Base-by-base conservation (phyloP, 2,888 invertebrate genomes). In the Phortica magna region DNA sequence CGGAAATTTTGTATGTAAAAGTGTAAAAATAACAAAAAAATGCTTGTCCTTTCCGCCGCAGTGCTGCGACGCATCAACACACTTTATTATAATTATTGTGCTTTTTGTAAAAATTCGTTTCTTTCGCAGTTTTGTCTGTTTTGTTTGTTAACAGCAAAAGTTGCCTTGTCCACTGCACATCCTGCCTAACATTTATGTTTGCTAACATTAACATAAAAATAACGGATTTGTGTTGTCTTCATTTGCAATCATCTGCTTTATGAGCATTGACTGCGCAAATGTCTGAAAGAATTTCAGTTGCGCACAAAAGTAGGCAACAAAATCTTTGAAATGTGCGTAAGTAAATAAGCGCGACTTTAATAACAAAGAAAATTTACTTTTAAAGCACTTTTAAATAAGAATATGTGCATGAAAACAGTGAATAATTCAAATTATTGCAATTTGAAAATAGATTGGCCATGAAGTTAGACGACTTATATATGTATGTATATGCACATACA, bases 31-130 rank as follows among this genome's bases (percentile, higher is more conserved):
- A 48, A 48, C 48, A 48, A 48, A 48, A 31, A 31, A 31, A 31
- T 31, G 31, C 31, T 2, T 4, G 31, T 31, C 31, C 31, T 31
- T 31, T 31, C 31, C 61, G n/a, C 1, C 22, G 22, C 10, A 61
- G 19, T 19, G 10, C 4, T 61, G 17, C 19, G 10, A n/a, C 19
- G 61, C 22, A 65, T n/a, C 22, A 65, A 41, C 31, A 65, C 65
- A 39, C 39, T 65, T 39, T 65, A 65, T 65, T 65, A 65, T 65
- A 65, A 65, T 65, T 65, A 65, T 39, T 65, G 65, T 65, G 10
- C 65, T 65, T 59, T 64, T 64, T 39, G 39, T 39, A 64, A 64
- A 64, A 64, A 64, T 31, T 65, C 5, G n/a, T 65, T 65, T 12
- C 9, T 39, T n/a, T 19, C 10, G 22, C 64, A 64, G 7, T 39